These are phyloP conservation scores for Argyrosomus regius DNA, from an alignment of 2,797 vertebrate genomes.

Conservation along the genomic window DNA sequence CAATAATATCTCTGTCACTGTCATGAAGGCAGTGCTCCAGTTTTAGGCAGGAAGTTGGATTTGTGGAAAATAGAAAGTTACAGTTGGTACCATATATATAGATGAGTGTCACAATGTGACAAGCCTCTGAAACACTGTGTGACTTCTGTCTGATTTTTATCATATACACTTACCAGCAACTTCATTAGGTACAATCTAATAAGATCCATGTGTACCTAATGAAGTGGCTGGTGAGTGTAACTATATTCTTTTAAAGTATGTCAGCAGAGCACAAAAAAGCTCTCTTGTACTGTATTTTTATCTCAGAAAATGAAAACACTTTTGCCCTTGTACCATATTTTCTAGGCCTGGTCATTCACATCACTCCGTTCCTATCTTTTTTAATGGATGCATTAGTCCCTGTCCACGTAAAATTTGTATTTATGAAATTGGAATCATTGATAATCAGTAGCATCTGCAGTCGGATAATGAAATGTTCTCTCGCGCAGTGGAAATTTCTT, in stretches of 20 bases:
- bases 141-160: slow-evolving; percentile 9
- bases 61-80: slow-evolving; percentile 4
- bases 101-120: slow-evolving; percentile 3
- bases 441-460: slow-evolving; percentile 8
- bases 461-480: background rate
- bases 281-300: background rate
- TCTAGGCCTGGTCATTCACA: background rate
- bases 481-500: background rate
- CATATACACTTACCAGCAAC: no score
- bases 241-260: background rate
- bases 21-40: slow-evolving; percentile 18
- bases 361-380: background rate
- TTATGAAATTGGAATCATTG: background rate
- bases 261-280: background rate
- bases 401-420: background rate
- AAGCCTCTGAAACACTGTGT: slow-evolving; percentile 10
- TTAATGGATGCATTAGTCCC: background rate
- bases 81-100: background rate
- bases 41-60: slow-evolving; percentile 8
- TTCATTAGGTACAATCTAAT: no score
- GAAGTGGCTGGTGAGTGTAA: no score
- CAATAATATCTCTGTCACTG: slow-evolving; percentile 24
- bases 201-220: no score
- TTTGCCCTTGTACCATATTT: background rate
- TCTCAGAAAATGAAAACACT: slow-evolving; percentile 1